These are phyloP conservation scores for Cinara cedri DNA, from an alignment of 2,888 invertebrate species.

Conservation along the genomic window DNA sequence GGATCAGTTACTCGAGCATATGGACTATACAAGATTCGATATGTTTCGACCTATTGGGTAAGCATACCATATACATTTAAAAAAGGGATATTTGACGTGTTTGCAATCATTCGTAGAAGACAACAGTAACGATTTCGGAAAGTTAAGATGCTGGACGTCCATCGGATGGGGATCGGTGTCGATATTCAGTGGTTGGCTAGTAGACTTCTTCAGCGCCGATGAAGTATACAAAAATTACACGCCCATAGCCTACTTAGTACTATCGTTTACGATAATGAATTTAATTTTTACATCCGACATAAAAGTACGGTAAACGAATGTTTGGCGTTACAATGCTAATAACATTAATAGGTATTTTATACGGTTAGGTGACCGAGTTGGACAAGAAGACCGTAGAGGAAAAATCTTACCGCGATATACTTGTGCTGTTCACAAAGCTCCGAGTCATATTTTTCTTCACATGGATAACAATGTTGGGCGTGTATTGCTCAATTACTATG, in stretches of 20 bases:
- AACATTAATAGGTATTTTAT: not conserved
- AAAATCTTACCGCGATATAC: constrained; percentile 15
- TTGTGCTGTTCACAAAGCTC: constrained; percentile 8
- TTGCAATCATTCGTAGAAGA: constrained; percentile 33
- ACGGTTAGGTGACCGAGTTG: no score
- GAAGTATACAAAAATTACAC: constrained; percentile 56
- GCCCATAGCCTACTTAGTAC: constrained; percentile 9
- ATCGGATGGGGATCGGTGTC: constrained; percentile 56
- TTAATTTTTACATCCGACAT: constrained; percentile 23
- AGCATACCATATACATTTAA: no score
- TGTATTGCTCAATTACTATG: constrained; percentile 29
- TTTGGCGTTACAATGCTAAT: no score
- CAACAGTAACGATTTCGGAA: constrained; percentile 46
- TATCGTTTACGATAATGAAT: constrained; percentile 13
- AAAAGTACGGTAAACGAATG: constrained; percentile 15
- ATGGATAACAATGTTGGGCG: constrained; percentile 16
- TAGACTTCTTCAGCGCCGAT: constrained; percentile 54
- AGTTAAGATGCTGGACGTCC: constrained; percentile 55
- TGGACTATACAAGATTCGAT: constrained; percentile 52
- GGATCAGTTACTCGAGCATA: constrained; percentile 32
- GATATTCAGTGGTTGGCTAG: constrained; percentile 52
- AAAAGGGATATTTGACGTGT: no score
- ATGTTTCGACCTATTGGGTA: constrained; percentile 57
- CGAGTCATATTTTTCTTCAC: constrained; percentile 18
- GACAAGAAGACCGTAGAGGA: not conserved